Conservation (phyloP, 2,888 invertebrate genomes). For the Ichneumoninae sp. region DNA sequence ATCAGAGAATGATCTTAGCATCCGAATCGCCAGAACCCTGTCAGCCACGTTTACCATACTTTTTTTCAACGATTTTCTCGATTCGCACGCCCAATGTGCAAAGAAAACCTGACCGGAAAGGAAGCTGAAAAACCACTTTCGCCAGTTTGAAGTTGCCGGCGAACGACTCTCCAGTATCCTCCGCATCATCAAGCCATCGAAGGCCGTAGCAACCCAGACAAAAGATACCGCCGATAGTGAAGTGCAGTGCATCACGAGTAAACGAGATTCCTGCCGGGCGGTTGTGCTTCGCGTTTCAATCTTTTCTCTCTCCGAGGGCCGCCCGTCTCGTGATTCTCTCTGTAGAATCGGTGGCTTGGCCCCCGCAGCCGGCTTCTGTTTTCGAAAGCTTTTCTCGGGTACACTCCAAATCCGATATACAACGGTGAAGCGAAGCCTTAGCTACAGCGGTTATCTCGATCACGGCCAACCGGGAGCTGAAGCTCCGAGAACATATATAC, state of each 20-base stretch:
- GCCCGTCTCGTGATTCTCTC: background rate
- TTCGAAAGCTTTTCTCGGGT: constrained; percentile 53
- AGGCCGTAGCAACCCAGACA: constrained; percentile 8
- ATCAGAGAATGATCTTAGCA: background rate
- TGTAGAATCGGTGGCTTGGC: background rate
- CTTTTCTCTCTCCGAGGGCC: constrained; percentile 30
- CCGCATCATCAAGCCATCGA: constrained; percentile 33
- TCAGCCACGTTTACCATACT: background rate
- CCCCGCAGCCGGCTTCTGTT: constrained; percentile 29
- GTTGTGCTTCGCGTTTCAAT: constrained; percentile 30
- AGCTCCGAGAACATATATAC: constrained; percentile 3
- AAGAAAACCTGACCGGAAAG: background rate
- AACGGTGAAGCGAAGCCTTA: constrained; percentile 39
- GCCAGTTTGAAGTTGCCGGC: background rate
- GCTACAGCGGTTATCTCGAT: constrained; percentile 67
- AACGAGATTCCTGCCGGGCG: constrained; percentile 29
- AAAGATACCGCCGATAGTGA: constrained; percentile 27
- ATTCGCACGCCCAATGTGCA: background rate
- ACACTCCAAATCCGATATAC: constrained; percentile 61
- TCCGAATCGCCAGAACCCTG: background rate
- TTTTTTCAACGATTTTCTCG: background rate
- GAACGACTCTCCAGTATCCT: constrained; percentile 1
- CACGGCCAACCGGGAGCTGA: constrained; percentile 41
- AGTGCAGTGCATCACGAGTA: background rate
- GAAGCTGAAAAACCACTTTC: background rate